Percentiles rank a stretch among this genome's conserved stretches.
These are phyloP conservation scores for Melanophora roralis DNA, from an alignment of 2,888 invertebrate species.

Conservation along the genomic window DNA sequence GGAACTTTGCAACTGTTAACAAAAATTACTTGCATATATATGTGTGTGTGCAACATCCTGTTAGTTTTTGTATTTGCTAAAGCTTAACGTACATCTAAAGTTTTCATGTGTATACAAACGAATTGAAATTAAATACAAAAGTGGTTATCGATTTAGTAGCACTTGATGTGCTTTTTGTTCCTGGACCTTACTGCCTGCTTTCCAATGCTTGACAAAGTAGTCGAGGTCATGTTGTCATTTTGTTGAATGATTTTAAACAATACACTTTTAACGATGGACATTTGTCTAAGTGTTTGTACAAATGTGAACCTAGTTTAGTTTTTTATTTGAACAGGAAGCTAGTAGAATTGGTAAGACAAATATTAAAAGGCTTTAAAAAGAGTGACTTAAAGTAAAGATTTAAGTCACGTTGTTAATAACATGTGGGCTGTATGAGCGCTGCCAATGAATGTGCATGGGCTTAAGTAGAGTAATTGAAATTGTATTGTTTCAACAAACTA, in stretches of 20 bases:
- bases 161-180: slow-evolving; percentile 44
- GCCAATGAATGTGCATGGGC: too few species aligned
- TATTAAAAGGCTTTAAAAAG: slow-evolving; percentile 11
- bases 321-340: slow-evolving; percentile 22
- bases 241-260: slow-evolving; percentile 47
- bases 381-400: too few species aligned
- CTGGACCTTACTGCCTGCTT: neutral
- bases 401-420: too few species aligned
- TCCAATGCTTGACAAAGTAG: slow-evolving; percentile 40
- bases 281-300: too few species aligned
- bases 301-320: too few species aligned
- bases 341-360: slow-evolving; percentile 6
- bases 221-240: slow-evolving; percentile 53
- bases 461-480: too few species aligned
- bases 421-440: too few species aligned
- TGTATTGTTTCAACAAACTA: too few species aligned
- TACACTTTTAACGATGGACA: too few species aligned
- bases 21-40: slow-evolving; percentile 6
- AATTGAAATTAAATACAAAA: slow-evolving; percentile 55
- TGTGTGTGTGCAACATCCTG: neutral
- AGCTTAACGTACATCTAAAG: neutral
- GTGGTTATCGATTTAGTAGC: slow-evolving; percentile 55
- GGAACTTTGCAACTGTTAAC: slow-evolving; percentile 27
- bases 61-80: neutral
- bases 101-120: neutral